Evolutionary conservation across 2,888 invertebrate species (phyloP).

Genomic region (Drosophila paramelanica): DNA sequence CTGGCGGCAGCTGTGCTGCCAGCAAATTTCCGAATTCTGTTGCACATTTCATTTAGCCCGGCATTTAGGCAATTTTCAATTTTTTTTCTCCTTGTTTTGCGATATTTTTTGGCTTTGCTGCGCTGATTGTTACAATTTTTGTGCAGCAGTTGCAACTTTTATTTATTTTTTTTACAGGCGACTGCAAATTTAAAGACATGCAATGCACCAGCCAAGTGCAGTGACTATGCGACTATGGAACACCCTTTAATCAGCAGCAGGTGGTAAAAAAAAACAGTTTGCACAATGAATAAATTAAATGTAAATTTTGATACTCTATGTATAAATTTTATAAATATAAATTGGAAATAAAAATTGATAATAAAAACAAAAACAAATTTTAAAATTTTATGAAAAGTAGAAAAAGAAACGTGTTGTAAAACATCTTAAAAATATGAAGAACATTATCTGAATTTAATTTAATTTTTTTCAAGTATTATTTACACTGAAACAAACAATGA

Average conservation of each 20-base stretch:
- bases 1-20: conserved; percentile 66
- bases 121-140: conserved; percentile 79
- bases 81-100: conserved; percentile 20
- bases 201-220: conserved; percentile 6
- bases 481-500: no score
- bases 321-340: no score
- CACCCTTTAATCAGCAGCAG: conserved; percentile 25
- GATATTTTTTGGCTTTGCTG: conserved; percentile 30
- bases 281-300: neutral
- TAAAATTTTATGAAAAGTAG: no score
- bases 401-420: no score
- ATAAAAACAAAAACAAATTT: no score
- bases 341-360: no score
- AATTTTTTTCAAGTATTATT: no score
- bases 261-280: neutral
- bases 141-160: conserved; percentile 60
- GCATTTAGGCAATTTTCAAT: conserved; percentile 62
- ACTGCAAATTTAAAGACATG: conserved; percentile 56
- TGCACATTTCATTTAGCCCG: conserved; percentile 62
- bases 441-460: no score
- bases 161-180: conserved; percentile 3
- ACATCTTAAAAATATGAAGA: no score
- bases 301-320: no score
- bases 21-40: conserved; percentile 66
- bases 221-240: neutral